Percentiles rank a stretch among this genome's conserved stretches.
phyloP scores from a whole-genome alignment of 92 coral and sea anemone species.

The Actinostola sp. region DNA sequence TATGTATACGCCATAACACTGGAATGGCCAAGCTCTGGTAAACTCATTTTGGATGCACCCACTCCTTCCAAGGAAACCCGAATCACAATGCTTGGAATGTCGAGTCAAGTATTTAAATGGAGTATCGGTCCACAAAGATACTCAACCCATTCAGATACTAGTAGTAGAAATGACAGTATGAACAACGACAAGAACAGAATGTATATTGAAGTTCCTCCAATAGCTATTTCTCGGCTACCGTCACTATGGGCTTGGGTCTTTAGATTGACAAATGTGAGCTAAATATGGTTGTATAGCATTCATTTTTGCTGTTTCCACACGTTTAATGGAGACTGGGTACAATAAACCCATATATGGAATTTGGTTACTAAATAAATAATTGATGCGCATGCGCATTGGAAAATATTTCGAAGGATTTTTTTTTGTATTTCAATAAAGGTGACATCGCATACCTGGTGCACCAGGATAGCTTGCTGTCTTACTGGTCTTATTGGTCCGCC shows the following conservation, averaged over 20 bases:
- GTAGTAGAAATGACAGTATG: not conserved
- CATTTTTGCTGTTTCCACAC: too few relatives aligned
- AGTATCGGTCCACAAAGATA: constrained; percentile 11
- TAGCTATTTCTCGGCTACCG: constrained; percentile 69
- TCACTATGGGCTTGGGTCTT: constrained; percentile 97
- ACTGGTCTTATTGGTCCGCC: too few relatives aligned
- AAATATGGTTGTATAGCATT: not conserved
- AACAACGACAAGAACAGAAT: not conserved
- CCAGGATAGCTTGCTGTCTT: too few relatives aligned
- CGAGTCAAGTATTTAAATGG: constrained; percentile 66
- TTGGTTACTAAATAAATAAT: too few relatives aligned
- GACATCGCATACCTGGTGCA: too few relatives aligned
- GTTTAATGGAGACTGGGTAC: too few relatives aligned
- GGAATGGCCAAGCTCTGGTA: constrained; percentile 77
- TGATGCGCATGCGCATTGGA: too few relatives aligned
- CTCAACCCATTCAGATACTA: not conserved
- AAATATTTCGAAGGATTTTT: too few relatives aligned
- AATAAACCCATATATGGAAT: too few relatives aligned
- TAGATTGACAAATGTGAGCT: constrained; percentile 44
- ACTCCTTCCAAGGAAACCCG: constrained; percentile 48
- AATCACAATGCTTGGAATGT: constrained; percentile 84
- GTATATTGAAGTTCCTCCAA: constrained; percentile 53
- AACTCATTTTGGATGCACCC: constrained; percentile 59
- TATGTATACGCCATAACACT: constrained; percentile 83
- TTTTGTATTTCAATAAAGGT: too few relatives aligned